Evolutionary conservation across 2,113 vertebrate species (phyloP), one percentile per base, ranked within the genome.

Genomic region (Triplophysa rosa): DNA sequence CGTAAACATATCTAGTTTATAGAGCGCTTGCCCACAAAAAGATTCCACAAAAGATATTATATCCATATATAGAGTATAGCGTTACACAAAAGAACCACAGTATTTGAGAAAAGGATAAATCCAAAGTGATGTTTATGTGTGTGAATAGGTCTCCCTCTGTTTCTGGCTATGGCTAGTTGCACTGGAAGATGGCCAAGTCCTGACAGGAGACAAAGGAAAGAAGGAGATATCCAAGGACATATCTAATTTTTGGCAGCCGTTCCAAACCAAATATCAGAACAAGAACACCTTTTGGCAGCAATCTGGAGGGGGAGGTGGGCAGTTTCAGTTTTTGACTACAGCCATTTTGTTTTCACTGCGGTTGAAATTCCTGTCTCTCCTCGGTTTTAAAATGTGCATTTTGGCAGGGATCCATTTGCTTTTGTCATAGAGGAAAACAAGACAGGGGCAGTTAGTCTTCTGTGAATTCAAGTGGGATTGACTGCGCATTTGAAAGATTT

Each of bases 231-330:
- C 90, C 92, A 94, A 92, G 92, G 91, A 92, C 92, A 92, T 92
- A 92, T 90, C 90, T 90, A 88, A 92, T 91, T 91, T 91, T 93
- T 94, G 93, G 92, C 91, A 91, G 90, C 72, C 85, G 81, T 88
- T 89, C 89, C 88, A 86, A 87, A 85, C 88, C 87, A 90, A 92
- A 91, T 90, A 91, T 92, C 90, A 90, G 90, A 90, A 85, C 91
- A 87, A 89, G 90, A 92, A 89, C 88, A 93, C 91, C 91, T 93
- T 91, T 92, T 93, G 92, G 91, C 91, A 92, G 89, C 80, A 80
- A 84, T 88, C 86, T 87, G 79, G 80, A 86, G 86, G 80, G 83
- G 84, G 86, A 88, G 85, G 86, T 88, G 90, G 87, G 88, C 85
- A 83, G 85, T 89, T 89, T 86, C 88, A 84, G 88, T 89, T 85